Conservation (phyloP, 1,140 invertebrate genomes). For the Bombus soroeensis region DNA sequence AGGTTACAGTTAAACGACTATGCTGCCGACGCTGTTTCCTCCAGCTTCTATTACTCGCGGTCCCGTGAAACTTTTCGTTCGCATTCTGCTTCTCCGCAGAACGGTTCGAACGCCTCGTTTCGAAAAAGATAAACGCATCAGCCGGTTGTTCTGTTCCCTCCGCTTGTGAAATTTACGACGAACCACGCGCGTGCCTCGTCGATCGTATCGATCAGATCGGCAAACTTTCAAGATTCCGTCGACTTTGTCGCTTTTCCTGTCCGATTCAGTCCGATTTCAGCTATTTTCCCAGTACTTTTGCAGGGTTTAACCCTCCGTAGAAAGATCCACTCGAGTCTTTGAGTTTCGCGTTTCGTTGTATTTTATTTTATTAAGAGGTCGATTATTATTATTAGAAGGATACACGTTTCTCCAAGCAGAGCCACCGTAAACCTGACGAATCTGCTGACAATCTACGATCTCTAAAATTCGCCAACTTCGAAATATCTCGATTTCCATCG, state of each 20-base stretch:
- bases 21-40: not conserved
- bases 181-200: not conserved
- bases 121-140: not conserved
- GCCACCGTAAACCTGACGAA: no score
- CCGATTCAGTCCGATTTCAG: not conserved
- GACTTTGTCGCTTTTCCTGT: not conserved
- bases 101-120: not conserved
- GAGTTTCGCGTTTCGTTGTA: no score
- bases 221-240: not conserved
- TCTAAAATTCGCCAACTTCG: no score
- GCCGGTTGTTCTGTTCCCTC: no score
- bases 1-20: constrained; percentile 33
- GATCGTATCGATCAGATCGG: not conserved
- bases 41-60: not conserved
- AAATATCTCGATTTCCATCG: no score
- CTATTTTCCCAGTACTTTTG: no score
- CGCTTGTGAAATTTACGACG: not conserved
- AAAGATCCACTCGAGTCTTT: no score
- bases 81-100: not conserved
- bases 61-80: constrained; percentile 19
- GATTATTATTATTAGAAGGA: no score
- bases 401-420: accelerated
- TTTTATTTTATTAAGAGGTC: no score
- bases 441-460: no score
- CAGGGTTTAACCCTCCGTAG: no score